Evolutionary conservation across 2,888 invertebrate genomes (phyloP).

Genomic region (Parochlus steinenii): DNA sequence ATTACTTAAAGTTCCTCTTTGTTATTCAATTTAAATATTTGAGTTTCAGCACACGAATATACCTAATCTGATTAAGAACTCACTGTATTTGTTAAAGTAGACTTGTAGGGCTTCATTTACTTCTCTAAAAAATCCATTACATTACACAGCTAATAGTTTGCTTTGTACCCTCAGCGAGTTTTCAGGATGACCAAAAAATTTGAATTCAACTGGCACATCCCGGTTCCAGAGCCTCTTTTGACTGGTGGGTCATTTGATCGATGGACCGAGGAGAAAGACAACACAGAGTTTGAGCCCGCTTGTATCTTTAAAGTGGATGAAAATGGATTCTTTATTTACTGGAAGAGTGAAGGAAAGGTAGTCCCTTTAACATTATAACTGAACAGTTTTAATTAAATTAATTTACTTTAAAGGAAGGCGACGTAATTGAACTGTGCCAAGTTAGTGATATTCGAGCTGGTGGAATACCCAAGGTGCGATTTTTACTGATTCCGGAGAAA

Average conservation of each 20-base stretch:
- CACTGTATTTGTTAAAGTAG: too few relatives aligned
- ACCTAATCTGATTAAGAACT: too few relatives aligned
- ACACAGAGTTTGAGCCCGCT: conserved; percentile 71
- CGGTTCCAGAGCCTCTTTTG: conserved; percentile 66
- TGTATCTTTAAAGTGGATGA: conserved; percentile 90
- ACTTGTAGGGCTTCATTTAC: too few relatives aligned
- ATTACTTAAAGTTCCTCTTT: too few relatives aligned
- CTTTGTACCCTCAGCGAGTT: conserved; percentile 1
- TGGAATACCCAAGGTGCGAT: conserved; percentile 72
- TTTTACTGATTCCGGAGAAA: conserved; percentile 1
- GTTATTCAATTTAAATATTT: too few relatives aligned
- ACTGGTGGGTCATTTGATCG: conserved; percentile 86
- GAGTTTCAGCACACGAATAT: too few relatives aligned
- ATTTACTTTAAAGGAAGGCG: conserved; percentile 66
- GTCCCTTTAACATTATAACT: conserved; percentile 19
- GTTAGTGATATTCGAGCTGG: conserved; percentile 93
- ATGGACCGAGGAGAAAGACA: conserved; percentile 96
- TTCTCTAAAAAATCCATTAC: too few relatives aligned
- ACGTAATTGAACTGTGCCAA: conserved; percentile 95
- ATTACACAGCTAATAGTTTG: too few relatives aligned
- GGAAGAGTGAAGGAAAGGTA: conserved; percentile 93
- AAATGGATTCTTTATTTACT: conserved; percentile 95
- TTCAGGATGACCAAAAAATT: conserved; percentile 86
- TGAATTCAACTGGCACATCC: conserved; percentile 96
- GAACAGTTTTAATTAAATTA: neutral